A percentile compares a stretch with the other conserved stretches of the same genome.
These are phyloP conservation scores for Anguilla anguilla DNA, from an alignment of 2,797 vertebrate species.

Conservation along the genomic window DNA sequence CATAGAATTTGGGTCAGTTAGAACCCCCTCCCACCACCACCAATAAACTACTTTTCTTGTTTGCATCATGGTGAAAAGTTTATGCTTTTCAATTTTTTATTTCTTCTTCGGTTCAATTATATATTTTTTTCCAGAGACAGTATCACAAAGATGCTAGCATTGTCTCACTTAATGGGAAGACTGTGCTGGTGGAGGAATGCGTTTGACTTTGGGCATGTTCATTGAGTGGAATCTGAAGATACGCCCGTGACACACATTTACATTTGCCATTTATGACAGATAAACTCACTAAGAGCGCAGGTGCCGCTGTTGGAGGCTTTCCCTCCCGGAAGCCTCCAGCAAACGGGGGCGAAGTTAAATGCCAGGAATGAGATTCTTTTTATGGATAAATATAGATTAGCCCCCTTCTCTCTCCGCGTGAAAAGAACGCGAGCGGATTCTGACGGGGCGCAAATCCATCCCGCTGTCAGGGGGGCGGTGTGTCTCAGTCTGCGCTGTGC, in stretches of 20 bases:
- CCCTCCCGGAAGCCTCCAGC: not conserved
- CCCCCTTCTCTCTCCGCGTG: not conserved
- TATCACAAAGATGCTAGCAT: not conserved
- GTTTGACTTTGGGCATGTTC: not conserved
- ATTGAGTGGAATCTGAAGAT: not conserved
- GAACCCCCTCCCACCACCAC: not conserved
- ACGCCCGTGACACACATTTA: not conserved
- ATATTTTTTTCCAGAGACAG: not conserved
- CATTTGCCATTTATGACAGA: not conserved
- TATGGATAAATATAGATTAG: not conserved
- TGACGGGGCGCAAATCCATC: not conserved
- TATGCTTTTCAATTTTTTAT: not conserved
- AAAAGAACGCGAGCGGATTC: not conserved
- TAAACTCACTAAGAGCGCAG: not conserved
- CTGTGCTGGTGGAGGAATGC: not conserved
- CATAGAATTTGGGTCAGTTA: not conserved
- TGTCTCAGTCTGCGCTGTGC: not conserved
- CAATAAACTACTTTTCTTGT: not conserved
- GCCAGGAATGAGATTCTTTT: not conserved
- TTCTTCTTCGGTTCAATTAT: not conserved
- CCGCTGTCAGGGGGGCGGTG: not conserved
- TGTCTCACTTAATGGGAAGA: not conserved
- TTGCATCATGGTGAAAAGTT: not conserved
- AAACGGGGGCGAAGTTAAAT: not conserved
- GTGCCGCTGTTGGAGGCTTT: not conserved